Evolutionary conservation across 2,888 invertebrate species (phyloP).

Genomic region (Ormyrus nitidulus): DNA sequence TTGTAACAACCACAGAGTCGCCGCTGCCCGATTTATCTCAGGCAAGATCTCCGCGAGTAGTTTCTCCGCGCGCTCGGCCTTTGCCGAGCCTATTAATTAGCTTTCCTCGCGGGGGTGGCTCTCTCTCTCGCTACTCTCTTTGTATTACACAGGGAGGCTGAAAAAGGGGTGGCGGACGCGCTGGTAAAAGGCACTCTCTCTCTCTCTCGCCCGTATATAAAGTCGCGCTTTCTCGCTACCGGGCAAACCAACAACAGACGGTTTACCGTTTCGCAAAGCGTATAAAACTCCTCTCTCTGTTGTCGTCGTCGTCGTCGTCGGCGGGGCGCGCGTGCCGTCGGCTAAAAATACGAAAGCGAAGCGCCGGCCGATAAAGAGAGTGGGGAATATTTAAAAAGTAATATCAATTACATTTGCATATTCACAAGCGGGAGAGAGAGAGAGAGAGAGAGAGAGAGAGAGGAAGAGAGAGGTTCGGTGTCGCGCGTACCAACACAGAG

Average conservation of each 20-base stretch:
- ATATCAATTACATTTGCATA: slow-evolving; percentile 75
- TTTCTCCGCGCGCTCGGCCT: slow-evolving; percentile 58
- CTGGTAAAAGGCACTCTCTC: slow-evolving; percentile 71
- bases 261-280: slow-evolving; percentile 63
- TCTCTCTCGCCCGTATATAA: slow-evolving; percentile 58
- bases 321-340: slow-evolving; percentile 40
- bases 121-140: slow-evolving; percentile 4
- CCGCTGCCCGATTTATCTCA: slow-evolving; percentile 63
- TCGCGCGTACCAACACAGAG: slow-evolving; percentile 14
- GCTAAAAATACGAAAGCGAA: slow-evolving; percentile 39
- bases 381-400: slow-evolving; percentile 75
- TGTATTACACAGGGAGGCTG: too few relatives aligned
- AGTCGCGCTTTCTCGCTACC: slow-evolving; percentile 19
- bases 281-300: slow-evolving; percentile 44
- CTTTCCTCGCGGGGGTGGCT: slow-evolving; percentile 62
- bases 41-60: slow-evolving; percentile 58
- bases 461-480: slow-evolving; percentile 12
- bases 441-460: slow-evolving; percentile 10
- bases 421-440: slow-evolving; percentile 56
- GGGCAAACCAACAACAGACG: slow-evolving; percentile 70
- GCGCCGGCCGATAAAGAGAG: slow-evolving; percentile 59
- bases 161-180: slow-evolving; percentile 57
- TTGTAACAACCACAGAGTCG: slow-evolving; percentile 61
- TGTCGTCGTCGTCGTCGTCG: slow-evolving; percentile 14
- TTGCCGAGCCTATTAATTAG: slow-evolving; percentile 71